Conservation (phyloP, 1,140 invertebrate species). For the Cryptotermes secundus region DNA sequence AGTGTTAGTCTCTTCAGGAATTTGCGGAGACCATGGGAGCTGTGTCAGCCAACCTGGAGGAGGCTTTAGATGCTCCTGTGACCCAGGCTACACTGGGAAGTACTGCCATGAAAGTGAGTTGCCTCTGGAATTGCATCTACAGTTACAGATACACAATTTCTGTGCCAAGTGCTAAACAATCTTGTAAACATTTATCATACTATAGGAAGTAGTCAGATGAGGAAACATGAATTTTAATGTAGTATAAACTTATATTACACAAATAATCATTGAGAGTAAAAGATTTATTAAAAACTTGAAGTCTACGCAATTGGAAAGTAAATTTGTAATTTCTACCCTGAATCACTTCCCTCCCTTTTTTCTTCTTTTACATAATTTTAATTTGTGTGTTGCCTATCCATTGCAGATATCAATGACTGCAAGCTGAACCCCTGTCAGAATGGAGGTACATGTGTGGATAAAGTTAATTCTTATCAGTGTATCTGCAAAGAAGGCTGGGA, state of each 20-base stretch:
- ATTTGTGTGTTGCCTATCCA: conserved; percentile 33
- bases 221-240: too few species aligned
- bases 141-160: too few species aligned
- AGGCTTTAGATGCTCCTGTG: conserved; percentile 69
- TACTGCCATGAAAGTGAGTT: conserved; percentile 71
- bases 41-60: conserved; percentile 64
- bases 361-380: too few species aligned
- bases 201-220: too few species aligned
- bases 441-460: conserved; percentile 72
- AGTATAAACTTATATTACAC: too few species aligned
- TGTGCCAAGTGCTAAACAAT: too few species aligned
- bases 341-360: too few species aligned
- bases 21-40: conserved; percentile 77
- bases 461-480: conserved; percentile 75
- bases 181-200: too few species aligned
- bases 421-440: conserved; percentile 71
- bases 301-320: too few species aligned
- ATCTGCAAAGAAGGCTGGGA: conserved; percentile 70
- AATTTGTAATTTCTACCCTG: too few species aligned
- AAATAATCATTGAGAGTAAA: too few species aligned
- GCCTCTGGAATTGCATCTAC: not conserved
- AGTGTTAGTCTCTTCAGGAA: conserved; percentile 41
- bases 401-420: conserved; percentile 68
- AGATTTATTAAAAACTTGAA: too few species aligned
- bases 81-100: conserved; percentile 73